Base-by-base conservation (phyloP, 2,888 invertebrate genomes). In the Parasteatoda lunata region DNA sequence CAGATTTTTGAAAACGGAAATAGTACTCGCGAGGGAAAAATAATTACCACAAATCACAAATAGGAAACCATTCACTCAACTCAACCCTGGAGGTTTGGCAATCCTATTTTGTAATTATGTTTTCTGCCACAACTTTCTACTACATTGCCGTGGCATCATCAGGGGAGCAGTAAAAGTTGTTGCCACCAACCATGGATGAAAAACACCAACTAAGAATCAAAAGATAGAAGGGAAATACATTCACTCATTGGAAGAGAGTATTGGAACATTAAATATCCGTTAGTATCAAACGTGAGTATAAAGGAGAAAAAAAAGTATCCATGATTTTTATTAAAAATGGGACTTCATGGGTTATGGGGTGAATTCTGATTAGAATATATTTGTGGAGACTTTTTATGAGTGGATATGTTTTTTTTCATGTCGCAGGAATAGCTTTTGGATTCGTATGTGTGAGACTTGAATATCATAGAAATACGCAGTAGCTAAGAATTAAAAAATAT, bases 181-280 rank as follows among this genome's bases (percentile, higher is more conserved):
- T 54, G 54, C 51, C 72, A 49, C 49, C 72, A 30, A 72, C 15
- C 6, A 15, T 15, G 49, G 52, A 51, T 5, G 11, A 73, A 45
- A 73, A 70, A 48, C n/a, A 54, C 73, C 54, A 30, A 45, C 54
- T 13, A 3, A 3, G 11, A 6, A 30, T 45, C 15, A 65, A 65
- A 54, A 49, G n/a, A 59, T 59, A 9, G 7, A 9, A 13, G 59
- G 59, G 59, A 49, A 68, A 77, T 68, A 77, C 66, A 68, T n/a
- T 30, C 11, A 30, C 68, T 77, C 68, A 77, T 77, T 77, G 30
- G 0, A 30, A 77, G 72, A 51, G 65, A 73, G 51, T 65, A 72
- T 66, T 80, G 65, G 80, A 73, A 80, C 72, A 80, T 80, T 80
- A 80, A 80, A 80, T 80, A 80, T 73, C 72, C 80, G 80, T 80